phyloP scores from a whole-genome alignment of 2,797 vertebrate species.

The Lacerta bilineata region DNA sequence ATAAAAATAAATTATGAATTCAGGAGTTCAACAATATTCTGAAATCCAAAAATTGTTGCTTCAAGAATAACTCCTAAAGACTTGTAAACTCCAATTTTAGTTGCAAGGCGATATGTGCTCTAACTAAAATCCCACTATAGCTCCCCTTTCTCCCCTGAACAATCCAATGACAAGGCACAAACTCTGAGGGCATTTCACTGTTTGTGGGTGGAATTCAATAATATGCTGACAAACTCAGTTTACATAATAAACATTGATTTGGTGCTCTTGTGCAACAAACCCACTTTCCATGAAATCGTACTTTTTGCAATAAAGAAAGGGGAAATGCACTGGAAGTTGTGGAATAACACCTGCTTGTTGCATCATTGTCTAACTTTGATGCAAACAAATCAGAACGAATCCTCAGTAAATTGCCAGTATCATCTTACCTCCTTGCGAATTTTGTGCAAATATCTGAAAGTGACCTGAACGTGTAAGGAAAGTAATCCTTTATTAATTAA shows the following conservation, averaged over 20 bases:
- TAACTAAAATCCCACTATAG: background rate
- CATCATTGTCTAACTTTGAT: too few species aligned
- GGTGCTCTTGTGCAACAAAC: too few species aligned
- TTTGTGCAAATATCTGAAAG: too few species aligned
- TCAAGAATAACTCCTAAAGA: background rate
- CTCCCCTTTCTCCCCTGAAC: background rate
- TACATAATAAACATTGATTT: too few species aligned
- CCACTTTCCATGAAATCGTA: too few species aligned
- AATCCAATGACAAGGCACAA: background rate
- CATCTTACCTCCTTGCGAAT: too few species aligned
- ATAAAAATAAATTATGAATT: constrained; percentile 47
- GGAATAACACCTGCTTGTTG: too few species aligned
- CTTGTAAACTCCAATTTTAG: background rate
- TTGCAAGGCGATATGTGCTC: background rate
- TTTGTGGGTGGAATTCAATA: background rate
- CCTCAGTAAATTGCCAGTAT: too few species aligned
- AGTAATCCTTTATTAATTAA: background rate
- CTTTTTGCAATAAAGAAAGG: too few species aligned
- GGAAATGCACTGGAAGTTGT: too few species aligned
- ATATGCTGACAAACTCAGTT: background rate
- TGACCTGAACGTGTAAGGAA: too few species aligned
- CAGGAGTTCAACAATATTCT: constrained; percentile 45
- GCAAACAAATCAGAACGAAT: too few species aligned
- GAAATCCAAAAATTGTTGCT: background rate
- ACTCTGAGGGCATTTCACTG: background rate